These are phyloP conservation scores for Entomyzon cyanotis DNA, from an alignment of 2,113 vertebrate genomes.

Conservation along the genomic window DNA sequence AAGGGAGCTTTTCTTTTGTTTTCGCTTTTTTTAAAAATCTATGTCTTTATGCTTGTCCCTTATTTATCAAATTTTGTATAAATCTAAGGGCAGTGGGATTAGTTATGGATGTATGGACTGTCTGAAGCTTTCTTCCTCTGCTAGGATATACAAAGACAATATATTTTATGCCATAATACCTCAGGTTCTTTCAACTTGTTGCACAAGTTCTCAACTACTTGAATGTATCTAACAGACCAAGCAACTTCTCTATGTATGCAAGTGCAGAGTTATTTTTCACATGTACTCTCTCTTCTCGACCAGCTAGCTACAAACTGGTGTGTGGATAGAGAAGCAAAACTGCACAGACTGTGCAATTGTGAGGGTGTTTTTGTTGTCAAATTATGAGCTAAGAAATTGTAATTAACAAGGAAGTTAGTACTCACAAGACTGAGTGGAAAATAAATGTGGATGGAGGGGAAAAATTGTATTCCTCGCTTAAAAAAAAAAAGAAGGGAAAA, in stretches of 20 bases:
- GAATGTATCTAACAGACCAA: not conserved
- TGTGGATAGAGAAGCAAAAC: not conserved
- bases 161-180: not conserved
- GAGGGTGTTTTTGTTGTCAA: not conserved
- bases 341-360: not conserved
- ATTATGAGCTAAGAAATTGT: not conserved
- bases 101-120: not conserved
- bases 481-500: not conserved
- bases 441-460: not conserved
- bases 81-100: not conserved
- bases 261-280: not conserved
- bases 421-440: not conserved
- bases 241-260: not conserved
- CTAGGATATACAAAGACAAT: not conserved
- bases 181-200: not conserved
- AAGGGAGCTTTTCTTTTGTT: fast-evolving
- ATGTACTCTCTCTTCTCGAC: not conserved
- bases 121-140: not conserved
- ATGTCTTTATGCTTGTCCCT: not conserved
- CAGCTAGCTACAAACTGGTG: not conserved
- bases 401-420: not conserved
- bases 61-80: not conserved
- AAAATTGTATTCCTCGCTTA: not conserved
- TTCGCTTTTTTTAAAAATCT: not conserved
- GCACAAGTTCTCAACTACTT: not conserved